Evolutionary conservation across 2,797 vertebrate genomes (phyloP), one percentile per base, ranked within the genome.

Genomic region (Sebastes matsubarae): DNA sequence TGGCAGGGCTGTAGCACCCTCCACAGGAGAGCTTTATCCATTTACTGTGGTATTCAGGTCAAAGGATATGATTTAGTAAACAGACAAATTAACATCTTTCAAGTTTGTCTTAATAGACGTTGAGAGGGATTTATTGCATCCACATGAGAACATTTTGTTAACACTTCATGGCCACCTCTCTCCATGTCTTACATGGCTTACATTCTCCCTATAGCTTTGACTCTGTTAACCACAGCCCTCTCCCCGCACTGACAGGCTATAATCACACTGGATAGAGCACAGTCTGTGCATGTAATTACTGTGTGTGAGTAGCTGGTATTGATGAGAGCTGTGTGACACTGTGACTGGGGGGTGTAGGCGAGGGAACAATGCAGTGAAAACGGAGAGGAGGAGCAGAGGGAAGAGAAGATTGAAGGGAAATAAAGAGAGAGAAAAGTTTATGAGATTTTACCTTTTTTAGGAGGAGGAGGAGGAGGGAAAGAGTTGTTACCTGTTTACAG

Each of bases 181-280:
- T 42, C 25, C 10, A 22, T 12, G 24, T 38, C 46, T 50, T 22
- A 32, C 46, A 36, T 9, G 16, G 24, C 18, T 50, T 50, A 50
- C 46, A 4, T 7, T 50, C 1, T 81, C 38, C 22, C 24, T 25
- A 14, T 36, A 77, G 46, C 64, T 72, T 50, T 74, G 64, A 65
- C 75, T 83, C 12, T 32, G 25, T 66, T 68, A 66, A 75, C 80
- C 22, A 1, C 79, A 69, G 4, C 60, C 64, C 22, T 55, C 46
- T 52, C 30, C 9, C 76, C 24, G 30, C 72, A 68, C 59, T 80
- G 83, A 84, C 83, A 82, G 65, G 9, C 84, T 83, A 16, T 91
- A 92, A 90, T 92, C 84, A 85, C 69, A 70, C 68, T 84, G 65
- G 57, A 79, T 7, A 27, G 74, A 81, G 32, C 46, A 55, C 60